Evolutionary conservation across 2,797 vertebrate genomes (phyloP), one percentile per base, ranked within the genome.

Genomic region (Lepilemur ruficaudatus): DNA sequence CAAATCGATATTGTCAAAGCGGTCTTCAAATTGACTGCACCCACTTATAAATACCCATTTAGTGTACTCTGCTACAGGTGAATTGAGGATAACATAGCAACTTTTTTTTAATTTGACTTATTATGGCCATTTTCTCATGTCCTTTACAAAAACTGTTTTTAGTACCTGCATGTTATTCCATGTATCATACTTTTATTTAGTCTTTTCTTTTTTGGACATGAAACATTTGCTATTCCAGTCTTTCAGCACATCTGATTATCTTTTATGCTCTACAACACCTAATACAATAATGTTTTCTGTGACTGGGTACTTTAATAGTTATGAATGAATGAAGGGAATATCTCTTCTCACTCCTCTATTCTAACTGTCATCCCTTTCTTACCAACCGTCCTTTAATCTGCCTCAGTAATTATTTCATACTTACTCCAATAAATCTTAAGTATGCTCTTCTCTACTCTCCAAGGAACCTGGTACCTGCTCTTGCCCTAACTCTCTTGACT

Each of bases 61-160:
- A 57, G 22, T 57, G 23, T 59, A 57, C 18, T 81, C 78, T 85
- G 61, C 43, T 43, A 41, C 38, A 92, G 48, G 30, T 95, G 23
- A 90, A 73, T 67, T 84, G n/a, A 93, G 65, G 83, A 43, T 89
- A 86, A 79, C 23, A 41, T 23, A 48, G 35, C 50, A 93, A 65
- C 50, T 23, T 46, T 67, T 88, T 96, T 52, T 0, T 1, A 50
- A 84, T 50, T 86, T 32, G 75, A 1, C 55, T 91, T 83, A 69
- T 67, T 95, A 12, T 81, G 32, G 30, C 59, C 12, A 83, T 76
- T 91, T 81, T 79, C 32, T 91, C 23, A 25, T 80, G 14, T 75
- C 30, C 14, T 81, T 93, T 94, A 75, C 28, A 63, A 81, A 84
- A 90, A 12, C 8, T 87, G 20, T 94, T 89, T 93, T 84, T 69